phyloP scores from a whole-genome alignment of 2,888 invertebrate species.

The Xanthorhoe designata region DNA sequence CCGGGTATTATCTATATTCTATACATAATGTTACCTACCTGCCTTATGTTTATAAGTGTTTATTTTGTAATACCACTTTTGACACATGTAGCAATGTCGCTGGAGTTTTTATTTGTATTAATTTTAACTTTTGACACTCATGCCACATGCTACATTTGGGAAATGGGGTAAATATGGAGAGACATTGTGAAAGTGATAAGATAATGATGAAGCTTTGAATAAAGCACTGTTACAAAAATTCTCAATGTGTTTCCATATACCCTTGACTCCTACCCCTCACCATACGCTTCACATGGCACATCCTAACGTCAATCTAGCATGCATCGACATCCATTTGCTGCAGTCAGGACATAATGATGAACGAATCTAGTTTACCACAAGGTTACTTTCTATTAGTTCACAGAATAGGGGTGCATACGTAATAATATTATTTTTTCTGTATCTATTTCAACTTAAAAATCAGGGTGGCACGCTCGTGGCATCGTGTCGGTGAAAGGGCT shows the following conservation, averaged over 20 bases:
- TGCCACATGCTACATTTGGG: conserved; percentile 86
- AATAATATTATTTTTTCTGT: background rate
- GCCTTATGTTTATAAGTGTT: conserved; percentile 84
- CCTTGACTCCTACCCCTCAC: conserved; percentile 67
- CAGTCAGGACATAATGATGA: conserved; percentile 1
- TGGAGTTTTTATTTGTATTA: conserved; percentile 75
- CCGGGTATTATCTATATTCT: conserved; percentile 77
- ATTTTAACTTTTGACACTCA: conserved; percentile 78
- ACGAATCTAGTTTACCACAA: background rate
- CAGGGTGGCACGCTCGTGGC: conserved; percentile 8
- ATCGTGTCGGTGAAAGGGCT: conserved; percentile 27
- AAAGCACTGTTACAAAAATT: conserved; percentile 89
- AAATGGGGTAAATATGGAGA: conserved; percentile 90
- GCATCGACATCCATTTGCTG: conserved; percentile 8
- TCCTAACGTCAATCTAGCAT: conserved; percentile 6
- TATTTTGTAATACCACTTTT: conserved; percentile 86
- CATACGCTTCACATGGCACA: conserved; percentile 36
- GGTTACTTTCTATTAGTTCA: conserved; percentile 3
- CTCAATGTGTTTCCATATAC: conserved; percentile 89
- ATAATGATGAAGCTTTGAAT: conserved; percentile 86
- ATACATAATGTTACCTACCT: conserved; percentile 80
- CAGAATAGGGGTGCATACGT: conserved; percentile 1
- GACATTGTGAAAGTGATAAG: conserved; percentile 88
- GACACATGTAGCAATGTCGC: conserved; percentile 86
- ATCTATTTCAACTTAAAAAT: background rate